phyloP scores from a whole-genome alignment of 2,888 invertebrate species.

The Ectropis crepuscularia region DNA sequence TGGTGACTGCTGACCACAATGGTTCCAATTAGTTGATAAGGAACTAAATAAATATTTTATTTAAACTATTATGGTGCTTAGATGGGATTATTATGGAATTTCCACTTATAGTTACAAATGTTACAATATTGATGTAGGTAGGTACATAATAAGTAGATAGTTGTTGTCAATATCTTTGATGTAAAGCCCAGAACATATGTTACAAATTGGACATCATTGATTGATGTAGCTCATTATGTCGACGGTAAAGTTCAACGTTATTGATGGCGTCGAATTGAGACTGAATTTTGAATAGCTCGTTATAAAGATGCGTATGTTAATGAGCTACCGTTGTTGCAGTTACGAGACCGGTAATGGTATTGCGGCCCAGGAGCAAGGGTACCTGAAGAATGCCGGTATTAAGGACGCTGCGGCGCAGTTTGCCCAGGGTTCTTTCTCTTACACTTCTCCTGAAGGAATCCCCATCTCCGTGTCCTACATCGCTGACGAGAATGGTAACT shows the following conservation, averaged over 20 bases:
- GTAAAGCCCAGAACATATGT: conserved; percentile 12
- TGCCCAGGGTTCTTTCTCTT: conserved; percentile 88
- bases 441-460: conserved; percentile 90
- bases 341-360: conserved; percentile 92
- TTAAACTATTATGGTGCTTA: too few species aligned
- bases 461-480: conserved; percentile 87
- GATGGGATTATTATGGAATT: too few species aligned
- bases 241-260: conserved; percentile 30
- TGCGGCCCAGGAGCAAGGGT: conserved; percentile 88
- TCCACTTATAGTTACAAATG: too few species aligned
- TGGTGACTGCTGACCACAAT: too few species aligned
- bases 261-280: conserved; percentile 26
- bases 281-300: conserved; percentile 14
- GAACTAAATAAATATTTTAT: too few species aligned
- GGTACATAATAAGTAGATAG: too few species aligned
- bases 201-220: conserved; percentile 28
- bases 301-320: conserved; percentile 15
- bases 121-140: too few species aligned
- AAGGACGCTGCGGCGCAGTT: conserved; percentile 87
- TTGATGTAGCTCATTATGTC: conserved; percentile 25
- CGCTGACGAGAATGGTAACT: conserved; percentile 89
- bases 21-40: too few species aligned
- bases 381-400: conserved; percentile 87
- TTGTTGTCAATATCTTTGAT: background rate
- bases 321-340: conserved; percentile 60